Evolutionary conservation across 2,113 vertebrate genomes (phyloP).

Genomic region (Tragelaphus strepsiceros): DNA sequence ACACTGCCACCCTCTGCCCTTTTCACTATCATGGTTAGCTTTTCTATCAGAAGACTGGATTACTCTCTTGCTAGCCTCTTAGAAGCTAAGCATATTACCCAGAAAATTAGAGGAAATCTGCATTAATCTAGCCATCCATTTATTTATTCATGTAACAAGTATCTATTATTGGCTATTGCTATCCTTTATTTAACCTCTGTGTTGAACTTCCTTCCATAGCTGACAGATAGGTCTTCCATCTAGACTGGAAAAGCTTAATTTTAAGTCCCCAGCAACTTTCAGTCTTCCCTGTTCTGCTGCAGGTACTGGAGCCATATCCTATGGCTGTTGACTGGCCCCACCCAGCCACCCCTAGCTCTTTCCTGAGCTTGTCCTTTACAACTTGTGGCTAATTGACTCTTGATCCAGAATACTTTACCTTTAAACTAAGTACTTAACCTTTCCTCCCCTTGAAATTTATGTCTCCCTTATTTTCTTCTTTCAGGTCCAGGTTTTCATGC

Average conservation of each 20-base stretch:
- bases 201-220: slow-evolving; percentile 13
- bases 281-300: background rate
- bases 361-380: background rate
- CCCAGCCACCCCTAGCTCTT: background rate
- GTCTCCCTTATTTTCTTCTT: background rate
- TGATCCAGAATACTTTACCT: background rate
- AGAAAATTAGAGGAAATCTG: background rate
- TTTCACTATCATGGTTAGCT: background rate
- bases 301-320: background rate
- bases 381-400: background rate
- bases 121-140: background rate
- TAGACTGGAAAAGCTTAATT: background rate
- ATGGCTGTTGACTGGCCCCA: background rate
- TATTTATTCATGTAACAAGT: background rate
- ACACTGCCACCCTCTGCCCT: background rate
- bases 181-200: background rate
- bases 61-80: background rate
- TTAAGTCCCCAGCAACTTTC: background rate
- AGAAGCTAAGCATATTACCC: background rate
- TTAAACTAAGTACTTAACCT: background rate
- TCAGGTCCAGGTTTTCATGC: background rate
- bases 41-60: background rate
- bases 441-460: background rate
- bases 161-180: background rate
- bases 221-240: background rate